Evolutionary conservation across 2,113 vertebrate genomes (phyloP), one percentile per base, ranked within the genome.

Genomic region (Ariopsis seemanni): DNA sequence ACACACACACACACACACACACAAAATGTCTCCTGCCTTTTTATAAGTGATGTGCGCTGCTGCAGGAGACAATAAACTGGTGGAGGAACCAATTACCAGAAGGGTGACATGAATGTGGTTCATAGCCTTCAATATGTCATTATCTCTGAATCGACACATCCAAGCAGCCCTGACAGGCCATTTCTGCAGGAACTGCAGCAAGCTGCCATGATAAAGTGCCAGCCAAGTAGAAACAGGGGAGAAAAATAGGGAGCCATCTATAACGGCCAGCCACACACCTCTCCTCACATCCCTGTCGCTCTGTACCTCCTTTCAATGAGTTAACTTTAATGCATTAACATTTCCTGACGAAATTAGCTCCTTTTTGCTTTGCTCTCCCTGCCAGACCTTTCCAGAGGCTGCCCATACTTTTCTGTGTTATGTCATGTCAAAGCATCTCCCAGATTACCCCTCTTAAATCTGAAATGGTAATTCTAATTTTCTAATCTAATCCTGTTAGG

Each of bases 401-500:
- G 11, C 60, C 79, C 18, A 22, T 34, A 30, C 72, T 30, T 67
- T 77, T 60, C 34, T 60, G 82, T 42, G 12, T 79, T 52, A 15
- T 42, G 14, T 58, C 30, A 62, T 48, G 30, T 69, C 72, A n/a
- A 78, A 84, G 82, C 82, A 75, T 72, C 27, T 86, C 87, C 91
- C 83, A 92, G 89, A 93, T 92, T 89, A 91, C 91, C 91, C 90
- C 82, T 89, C 92, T 93, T 93, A 89, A 92, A 92, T 92, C 91
- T 92, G 92, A 92, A 93, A 95, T 94, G 89, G 92, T 94, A 93
- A 94, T 94, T 93, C 92, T 95, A 93, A 94, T 94, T 94, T 92
- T 94, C 89, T 93, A 93, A 95, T 94, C 93, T 93, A 94, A 94
- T 94, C 94, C 93, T 93, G 93, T 94, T 94, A 94, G 93, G 91